These are phyloP conservation scores for Criorhina ranunculi DNA, from an alignment of 2,888 invertebrate species.

Conservation along the genomic window DNA sequence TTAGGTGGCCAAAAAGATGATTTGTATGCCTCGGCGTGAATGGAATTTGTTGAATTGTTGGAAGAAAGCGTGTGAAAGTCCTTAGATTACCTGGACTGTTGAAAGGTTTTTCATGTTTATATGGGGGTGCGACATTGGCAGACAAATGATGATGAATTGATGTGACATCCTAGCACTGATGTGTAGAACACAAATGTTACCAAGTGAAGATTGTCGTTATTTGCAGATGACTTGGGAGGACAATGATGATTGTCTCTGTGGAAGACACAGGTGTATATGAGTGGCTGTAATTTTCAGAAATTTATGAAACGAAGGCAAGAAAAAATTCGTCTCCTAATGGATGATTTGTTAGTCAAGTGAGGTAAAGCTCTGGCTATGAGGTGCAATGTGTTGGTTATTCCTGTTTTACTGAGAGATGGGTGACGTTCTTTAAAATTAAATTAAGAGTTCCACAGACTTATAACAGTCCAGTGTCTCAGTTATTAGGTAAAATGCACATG, in stretches of 20 bases:
- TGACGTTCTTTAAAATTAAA: too few species aligned
- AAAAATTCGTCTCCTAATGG: neutral
- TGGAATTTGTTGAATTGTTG: neutral
- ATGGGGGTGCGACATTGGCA: neutral
- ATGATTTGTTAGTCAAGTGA: neutral
- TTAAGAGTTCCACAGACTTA: too few species aligned
- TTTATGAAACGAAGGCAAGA: neutral
- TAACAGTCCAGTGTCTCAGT: too few species aligned
- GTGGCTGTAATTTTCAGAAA: neutral
- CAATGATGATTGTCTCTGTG: neutral
- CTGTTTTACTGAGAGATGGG: too few species aligned
- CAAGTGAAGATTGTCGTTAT: neutral
- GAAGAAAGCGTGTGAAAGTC: neutral
- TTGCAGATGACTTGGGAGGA: neutral
- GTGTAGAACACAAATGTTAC: neutral
- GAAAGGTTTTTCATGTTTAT: slow-evolving; percentile 23
- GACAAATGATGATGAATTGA: slow-evolving; percentile 26
- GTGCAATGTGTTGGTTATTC: too few species aligned
- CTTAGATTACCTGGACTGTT: neutral
- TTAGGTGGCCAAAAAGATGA: neutral
- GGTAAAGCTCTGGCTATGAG: too few species aligned
- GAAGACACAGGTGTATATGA: neutral
- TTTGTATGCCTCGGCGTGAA: neutral
- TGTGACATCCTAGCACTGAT: neutral
- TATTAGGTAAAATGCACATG: too few species aligned